Evolutionary conservation across 2,888 invertebrate genomes (phyloP).

Genomic region (Phorcus lineatus): DNA sequence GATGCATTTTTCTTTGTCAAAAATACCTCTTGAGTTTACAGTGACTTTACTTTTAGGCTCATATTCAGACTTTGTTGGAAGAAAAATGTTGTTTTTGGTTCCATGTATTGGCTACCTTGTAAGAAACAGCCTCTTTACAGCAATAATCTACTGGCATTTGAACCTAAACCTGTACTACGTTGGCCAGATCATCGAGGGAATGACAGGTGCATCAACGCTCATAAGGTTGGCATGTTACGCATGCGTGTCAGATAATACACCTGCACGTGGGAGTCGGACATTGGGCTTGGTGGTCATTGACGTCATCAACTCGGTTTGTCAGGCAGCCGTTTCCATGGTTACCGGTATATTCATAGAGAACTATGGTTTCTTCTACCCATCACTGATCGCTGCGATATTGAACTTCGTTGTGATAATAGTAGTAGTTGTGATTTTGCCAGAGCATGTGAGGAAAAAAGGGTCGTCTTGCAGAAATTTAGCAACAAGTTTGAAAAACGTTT

Average conservation of each 20-base stretch:
- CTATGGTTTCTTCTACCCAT: constrained; percentile 33
- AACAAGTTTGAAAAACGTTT: not conserved
- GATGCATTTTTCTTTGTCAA: constrained; percentile 27
- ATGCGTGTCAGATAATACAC: constrained; percentile 39
- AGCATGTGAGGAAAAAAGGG: not conserved
- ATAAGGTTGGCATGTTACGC: constrained; percentile 37
- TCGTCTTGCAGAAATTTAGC: not conserved
- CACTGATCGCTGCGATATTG: not conserved
- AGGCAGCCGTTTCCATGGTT: constrained; percentile 21
- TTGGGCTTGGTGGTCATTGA: constrained; percentile 39
- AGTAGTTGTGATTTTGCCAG: not conserved
- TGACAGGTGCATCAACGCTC: not conserved
- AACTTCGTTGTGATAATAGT: not conserved
- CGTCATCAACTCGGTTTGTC: constrained; percentile 26
- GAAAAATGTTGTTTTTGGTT: constrained; percentile 42
- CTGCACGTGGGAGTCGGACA: constrained; percentile 29
- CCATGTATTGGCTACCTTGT: constrained; percentile 35
- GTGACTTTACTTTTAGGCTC: constrained; percentile 36
- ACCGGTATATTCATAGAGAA: constrained; percentile 39
- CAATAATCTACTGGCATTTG: constrained; percentile 46
- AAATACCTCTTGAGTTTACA: constrained; percentile 19
- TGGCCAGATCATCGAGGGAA: constrained; percentile 47
- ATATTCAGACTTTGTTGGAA: constrained; percentile 43
- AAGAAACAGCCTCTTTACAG: constrained; percentile 22
- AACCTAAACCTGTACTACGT: constrained; percentile 44